Evolutionary conservation across 1,140 invertebrate genomes (phyloP).

Genomic region (Nasonia longicornis): DNA sequence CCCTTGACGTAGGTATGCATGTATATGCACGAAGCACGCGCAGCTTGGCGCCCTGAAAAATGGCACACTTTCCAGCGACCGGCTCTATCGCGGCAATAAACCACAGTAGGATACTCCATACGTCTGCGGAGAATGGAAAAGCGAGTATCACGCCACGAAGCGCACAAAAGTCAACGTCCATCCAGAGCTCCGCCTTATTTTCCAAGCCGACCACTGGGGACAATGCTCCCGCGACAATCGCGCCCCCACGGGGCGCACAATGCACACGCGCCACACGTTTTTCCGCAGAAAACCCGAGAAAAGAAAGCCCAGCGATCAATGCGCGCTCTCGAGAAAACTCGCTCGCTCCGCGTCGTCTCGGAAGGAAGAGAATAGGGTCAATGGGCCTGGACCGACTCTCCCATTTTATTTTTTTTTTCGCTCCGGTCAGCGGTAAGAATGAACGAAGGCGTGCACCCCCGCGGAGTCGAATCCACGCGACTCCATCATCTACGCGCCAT

Average conservation of each 20-base stretch:
- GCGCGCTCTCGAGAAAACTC: constrained; percentile 11
- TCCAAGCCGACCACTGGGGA: not conserved
- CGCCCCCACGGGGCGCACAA: constrained; percentile 15
- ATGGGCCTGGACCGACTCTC: not conserved
- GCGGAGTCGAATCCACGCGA: constrained; percentile 5
- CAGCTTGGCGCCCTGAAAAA: constrained; percentile 16
- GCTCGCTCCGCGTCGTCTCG: not conserved
- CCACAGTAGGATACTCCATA: not conserved
- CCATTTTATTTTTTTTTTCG: not conserved
- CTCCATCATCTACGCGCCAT: not conserved
- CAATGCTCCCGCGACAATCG: not conserved
- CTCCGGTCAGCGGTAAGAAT: not conserved
- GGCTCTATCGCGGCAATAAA: not conserved
- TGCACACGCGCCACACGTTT: constrained; percentile 1
- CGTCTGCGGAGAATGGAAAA: not conserved
- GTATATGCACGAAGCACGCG: not conserved
- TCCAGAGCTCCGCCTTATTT: constrained; percentile 34
- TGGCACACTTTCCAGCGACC: constrained; percentile 8
- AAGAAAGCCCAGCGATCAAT: not conserved
- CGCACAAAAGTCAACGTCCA: constrained; percentile 1
- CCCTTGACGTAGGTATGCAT: not conserved
- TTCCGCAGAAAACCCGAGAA: constrained; percentile 1
- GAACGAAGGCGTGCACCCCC: not conserved
- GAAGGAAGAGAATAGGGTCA: constrained; percentile 24
- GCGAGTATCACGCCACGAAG: not conserved